These are phyloP conservation scores for Orchesella cincta DNA, from an alignment of 1,140 invertebrate genomes.

Conservation along the genomic window DNA sequence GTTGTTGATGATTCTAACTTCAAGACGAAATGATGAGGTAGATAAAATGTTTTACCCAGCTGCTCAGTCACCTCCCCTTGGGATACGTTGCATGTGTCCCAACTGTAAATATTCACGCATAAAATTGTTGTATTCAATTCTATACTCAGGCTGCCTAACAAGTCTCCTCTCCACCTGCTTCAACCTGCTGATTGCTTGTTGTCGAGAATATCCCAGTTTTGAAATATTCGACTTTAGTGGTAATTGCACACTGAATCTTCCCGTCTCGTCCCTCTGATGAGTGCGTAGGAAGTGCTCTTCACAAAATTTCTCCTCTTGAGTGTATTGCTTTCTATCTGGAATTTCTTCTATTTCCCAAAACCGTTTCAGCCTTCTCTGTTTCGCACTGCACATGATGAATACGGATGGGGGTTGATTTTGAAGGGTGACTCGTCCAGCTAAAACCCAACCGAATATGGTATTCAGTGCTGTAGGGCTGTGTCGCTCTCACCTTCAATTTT, in stretches of 20 bases:
- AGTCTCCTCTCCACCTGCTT: conserved; percentile 49
- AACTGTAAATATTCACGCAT: conserved; percentile 52
- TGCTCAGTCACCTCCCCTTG: conserved; percentile 34
- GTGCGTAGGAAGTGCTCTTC: conserved; percentile 50
- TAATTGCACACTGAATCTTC: conserved; percentile 48
- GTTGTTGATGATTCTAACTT: conserved; percentile 40
- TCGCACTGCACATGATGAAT: conserved; percentile 7
- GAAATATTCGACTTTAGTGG: conserved; percentile 47
- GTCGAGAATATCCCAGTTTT: conserved; percentile 39
- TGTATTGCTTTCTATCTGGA: conserved; percentile 1
- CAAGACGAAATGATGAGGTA: conserved; percentile 47
- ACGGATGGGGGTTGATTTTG: background rate
- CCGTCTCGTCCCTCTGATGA: conserved; percentile 35
- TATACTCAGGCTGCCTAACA: conserved; percentile 31
- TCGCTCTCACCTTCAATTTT: background rate
- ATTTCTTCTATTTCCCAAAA: conserved; percentile 54
- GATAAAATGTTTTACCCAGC: conserved; percentile 41
- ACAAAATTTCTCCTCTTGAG: conserved; percentile 42
- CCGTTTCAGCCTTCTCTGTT: conserved; percentile 34
- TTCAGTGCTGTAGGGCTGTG: background rate
- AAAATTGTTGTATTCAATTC: conserved; percentile 50
- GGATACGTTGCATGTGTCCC: conserved; percentile 49
- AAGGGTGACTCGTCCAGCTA: background rate
- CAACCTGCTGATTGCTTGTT: conserved; percentile 47
- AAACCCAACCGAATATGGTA: conserved; percentile 3